Evolutionary conservation across 2,797 vertebrate species (phyloP).

Genomic region (Arctocebus calabarensis): DNA sequence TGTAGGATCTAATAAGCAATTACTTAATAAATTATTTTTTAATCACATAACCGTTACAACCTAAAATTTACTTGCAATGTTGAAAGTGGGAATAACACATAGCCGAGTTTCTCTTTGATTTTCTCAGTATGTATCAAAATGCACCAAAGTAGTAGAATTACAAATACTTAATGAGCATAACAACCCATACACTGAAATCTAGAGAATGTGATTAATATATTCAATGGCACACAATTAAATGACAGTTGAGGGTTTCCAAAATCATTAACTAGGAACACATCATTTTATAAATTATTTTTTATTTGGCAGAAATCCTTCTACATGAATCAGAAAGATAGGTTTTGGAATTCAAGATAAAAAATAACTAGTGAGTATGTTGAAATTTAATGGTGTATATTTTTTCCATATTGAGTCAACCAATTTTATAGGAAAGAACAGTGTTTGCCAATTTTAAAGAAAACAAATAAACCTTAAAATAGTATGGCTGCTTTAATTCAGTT

Average conservation of each 20-base stretch:
- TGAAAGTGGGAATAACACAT: background rate
- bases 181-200: background rate
- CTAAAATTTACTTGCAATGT: background rate
- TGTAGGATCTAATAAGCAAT: background rate
- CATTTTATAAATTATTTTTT: conserved; percentile 57
- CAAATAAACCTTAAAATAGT: conserved; percentile 80
- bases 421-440: conserved; percentile 79
- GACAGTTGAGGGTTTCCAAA: background rate
- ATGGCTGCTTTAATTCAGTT: conserved; percentile 65
- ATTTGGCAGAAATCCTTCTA: conserved; percentile 51
- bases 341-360: conserved; percentile 60
- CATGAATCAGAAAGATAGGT: conserved; percentile 60
- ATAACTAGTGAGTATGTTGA: conserved; percentile 56
- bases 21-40: conserved; percentile 31
- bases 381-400: conserved; percentile 71
- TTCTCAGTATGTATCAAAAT: background rate
- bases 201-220: conserved; percentile 50
- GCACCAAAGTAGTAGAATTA: background rate
- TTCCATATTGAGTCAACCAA: conserved; percentile 67
- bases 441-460: conserved; percentile 83
- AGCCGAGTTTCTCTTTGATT: background rate
- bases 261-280: background rate
- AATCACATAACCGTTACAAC: background rate
- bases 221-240: conserved; percentile 27
- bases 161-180: conserved; percentile 27